These are phyloP conservation scores for Notodonta ziczac DNA, from an alignment of 2,888 invertebrate species.

Conservation along the genomic window DNA sequence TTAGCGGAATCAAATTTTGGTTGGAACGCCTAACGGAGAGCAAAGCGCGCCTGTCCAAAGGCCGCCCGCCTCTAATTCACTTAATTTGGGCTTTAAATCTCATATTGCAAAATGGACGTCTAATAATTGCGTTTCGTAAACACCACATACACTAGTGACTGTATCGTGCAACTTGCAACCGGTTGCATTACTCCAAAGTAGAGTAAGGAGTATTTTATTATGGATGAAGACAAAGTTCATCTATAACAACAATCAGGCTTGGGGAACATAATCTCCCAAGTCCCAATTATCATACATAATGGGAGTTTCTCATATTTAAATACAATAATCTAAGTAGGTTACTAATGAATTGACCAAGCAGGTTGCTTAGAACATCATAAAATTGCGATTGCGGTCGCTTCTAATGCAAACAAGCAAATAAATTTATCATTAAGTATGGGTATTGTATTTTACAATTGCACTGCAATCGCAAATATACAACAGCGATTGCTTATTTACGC, in stretches of 20 bases:
- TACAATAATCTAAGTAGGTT: too few species aligned
- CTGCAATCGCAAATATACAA: not conserved
- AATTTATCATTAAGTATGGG: constrained; percentile 1
- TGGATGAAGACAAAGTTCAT: too few species aligned
- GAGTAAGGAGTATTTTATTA: too few species aligned
- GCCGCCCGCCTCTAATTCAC: constrained; percentile 74
- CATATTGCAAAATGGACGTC: constrained; percentile 79
- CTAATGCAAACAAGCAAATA: too few species aligned
- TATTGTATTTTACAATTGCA: not conserved
- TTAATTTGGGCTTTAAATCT: constrained; percentile 82
- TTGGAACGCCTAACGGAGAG: constrained; percentile 26
- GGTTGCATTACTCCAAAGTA: not conserved
- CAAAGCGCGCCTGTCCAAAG: constrained; percentile 50
- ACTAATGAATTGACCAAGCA: too few species aligned
- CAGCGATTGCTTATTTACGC: constrained; percentile 4
- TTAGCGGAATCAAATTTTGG: constrained; percentile 26
- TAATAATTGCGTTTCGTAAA: constrained; percentile 81
- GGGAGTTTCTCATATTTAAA: too few species aligned
- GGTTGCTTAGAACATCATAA: too few species aligned
- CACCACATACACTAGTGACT: constrained; percentile 45
- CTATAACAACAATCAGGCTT: too few species aligned
- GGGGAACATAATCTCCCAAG: too few species aligned
- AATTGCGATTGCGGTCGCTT: too few species aligned
- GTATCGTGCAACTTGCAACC: constrained; percentile 8
- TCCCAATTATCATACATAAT: too few species aligned